Evolutionary conservation across 2,888 invertebrate species (phyloP), one percentile per base, ranked within the genome.

Genomic region (Malthinus seriepunctatus): DNA sequence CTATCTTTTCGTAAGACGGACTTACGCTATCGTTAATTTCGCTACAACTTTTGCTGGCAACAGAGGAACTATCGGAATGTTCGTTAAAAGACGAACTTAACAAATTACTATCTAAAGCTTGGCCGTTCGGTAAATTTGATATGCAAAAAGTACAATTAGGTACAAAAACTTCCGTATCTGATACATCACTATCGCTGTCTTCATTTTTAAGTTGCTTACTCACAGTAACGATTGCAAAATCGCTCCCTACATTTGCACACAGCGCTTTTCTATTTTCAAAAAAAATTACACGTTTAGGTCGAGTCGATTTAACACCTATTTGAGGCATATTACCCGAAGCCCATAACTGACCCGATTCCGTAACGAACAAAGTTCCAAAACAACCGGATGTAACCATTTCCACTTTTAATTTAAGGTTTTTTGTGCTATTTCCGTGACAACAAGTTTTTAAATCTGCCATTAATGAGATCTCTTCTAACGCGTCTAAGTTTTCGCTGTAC

Each of bases 171-270:
- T 86, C 86, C 69, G 85, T 84, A 71, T 83, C 82, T 71, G 82
- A 82, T 62, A 86, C 84, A 63, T 87, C 85, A 72, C 84, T 81
- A 57, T 86, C 85, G 37, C 84, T 85, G 42, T 74, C 74, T 60
- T 71, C 70, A 51, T 74, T 55, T 68, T 65, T 56, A 73, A 73
- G 66, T 77, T 83, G 74, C 74, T 86, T 88, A 62, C 85, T 83
- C n/a, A 86, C 85, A 69, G 90, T 83, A 47, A 86, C 87, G 71
- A 88, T 88, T 73, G 88, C 92, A 82, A 88, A 93, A 71, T 90
- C 87, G 57, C 83, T 82, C 5, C 94, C 94, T 55, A 92, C 88
- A 7, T 86, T 86, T 42, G 91, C 83, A 72, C 87, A 85, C 48
- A 87, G 83, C 14, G 92, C 84, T 60, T 83, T 83, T 66, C 88